These are phyloP conservation scores for Pseudopipra pipra DNA, from an alignment of 2,113 vertebrate genomes.

Conservation along the genomic window DNA sequence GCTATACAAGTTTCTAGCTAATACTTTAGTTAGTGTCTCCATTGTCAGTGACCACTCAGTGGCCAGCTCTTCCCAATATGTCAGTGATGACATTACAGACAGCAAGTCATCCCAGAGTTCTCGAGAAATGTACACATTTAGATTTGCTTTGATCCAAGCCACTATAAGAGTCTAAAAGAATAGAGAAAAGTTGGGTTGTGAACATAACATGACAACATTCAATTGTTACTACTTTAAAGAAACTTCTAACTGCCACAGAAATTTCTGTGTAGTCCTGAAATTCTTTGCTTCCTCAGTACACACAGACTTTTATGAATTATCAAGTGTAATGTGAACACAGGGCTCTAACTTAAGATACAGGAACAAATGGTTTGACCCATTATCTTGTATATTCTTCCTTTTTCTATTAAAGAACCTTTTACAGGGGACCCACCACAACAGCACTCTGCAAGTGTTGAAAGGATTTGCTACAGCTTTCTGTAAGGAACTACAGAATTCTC, in stretches of 20 bases:
- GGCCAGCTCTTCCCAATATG: constrained; percentile 97
- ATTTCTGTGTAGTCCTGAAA: neutral
- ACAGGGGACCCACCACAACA: neutral
- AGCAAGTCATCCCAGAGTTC: constrained; percentile 98
- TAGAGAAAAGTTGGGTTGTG: constrained; percentile 28
- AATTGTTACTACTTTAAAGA: neutral
- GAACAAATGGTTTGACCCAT: neutral
- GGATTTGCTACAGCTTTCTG: neutral
- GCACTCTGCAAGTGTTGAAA: neutral
- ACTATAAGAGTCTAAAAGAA: constrained; percentile 94
- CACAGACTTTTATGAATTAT: neutral
- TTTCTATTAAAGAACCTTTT: neutral
- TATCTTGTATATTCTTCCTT: neutral
- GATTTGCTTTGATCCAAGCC: constrained; percentile 98
- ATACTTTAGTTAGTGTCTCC: constrained; percentile 98
- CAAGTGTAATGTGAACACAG: neutral
- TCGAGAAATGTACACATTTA: constrained; percentile 96
- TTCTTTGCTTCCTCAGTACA: neutral
- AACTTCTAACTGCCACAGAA: neutral
- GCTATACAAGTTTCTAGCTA: constrained; percentile 95
- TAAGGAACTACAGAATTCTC: neutral
- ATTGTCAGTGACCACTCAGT: constrained; percentile 99
- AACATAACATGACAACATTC: neutral
- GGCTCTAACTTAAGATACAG: neutral
- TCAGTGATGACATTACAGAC: constrained; percentile 92